Evolutionary conservation across 2,113 vertebrate genomes (phyloP).

Genomic region (Anoplopoma fimbria): DNA sequence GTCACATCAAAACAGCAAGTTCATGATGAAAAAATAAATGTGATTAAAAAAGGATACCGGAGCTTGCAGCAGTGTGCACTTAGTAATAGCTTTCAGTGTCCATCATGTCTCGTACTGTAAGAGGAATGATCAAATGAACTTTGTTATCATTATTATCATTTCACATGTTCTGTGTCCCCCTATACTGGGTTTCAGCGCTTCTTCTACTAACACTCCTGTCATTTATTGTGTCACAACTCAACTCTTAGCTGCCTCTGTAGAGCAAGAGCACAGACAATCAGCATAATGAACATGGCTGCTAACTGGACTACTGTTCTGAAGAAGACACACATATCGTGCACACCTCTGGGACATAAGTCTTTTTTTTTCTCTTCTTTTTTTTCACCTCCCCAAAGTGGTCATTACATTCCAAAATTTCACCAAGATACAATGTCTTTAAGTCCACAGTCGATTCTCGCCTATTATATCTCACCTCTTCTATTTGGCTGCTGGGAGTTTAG

Average conservation of each 20-base stretch:
- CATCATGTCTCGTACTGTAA: not conserved
- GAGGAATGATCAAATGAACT: not conserved
- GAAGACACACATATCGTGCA: not conserved
- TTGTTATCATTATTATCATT: not conserved
- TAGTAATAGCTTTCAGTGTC: not conserved
- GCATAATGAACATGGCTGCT: not conserved
- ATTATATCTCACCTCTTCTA: not conserved
- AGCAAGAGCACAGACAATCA: not conserved
- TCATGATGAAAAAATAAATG: too few relatives aligned
- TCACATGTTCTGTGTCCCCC: not conserved
- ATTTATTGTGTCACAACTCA: slow-evolving; percentile 4
- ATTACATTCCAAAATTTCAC: not conserved
- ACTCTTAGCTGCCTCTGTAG: not conserved
- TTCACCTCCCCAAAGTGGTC: not conserved
- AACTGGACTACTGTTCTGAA: not conserved
- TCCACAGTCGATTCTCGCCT: not conserved
- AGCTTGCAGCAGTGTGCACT: too few relatives aligned
- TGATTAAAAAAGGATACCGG: not conserved
- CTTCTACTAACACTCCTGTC: not conserved
- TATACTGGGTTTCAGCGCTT: not conserved
- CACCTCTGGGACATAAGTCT: not conserved
- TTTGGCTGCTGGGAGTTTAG: not conserved
- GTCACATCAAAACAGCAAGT: too few relatives aligned
- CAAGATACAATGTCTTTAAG: not conserved
- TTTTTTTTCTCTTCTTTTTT: not conserved